phyloP scores from a whole-genome alignment of 2,888 invertebrate species.

The Phasia obesa region DNA sequence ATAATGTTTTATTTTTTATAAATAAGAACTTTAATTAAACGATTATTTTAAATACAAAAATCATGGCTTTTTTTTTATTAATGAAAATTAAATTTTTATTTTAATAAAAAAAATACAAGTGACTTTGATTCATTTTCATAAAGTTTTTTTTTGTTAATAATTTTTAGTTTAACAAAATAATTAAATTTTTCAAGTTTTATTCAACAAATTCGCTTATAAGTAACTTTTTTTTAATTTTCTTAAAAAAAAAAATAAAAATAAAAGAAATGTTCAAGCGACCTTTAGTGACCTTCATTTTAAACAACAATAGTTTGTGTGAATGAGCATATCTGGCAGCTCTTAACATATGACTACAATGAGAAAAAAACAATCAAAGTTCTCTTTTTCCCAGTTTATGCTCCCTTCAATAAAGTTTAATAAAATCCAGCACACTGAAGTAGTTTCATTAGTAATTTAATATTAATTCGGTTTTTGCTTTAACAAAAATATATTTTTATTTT shows the following conservation, averaged over 20 bases:
- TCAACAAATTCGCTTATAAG: constrained; percentile 18
- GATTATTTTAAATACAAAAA: constrained; percentile 11
- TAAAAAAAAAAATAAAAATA: constrained; percentile 19
- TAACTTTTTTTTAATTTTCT: too few relatives aligned
- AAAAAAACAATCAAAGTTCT: constrained; percentile 30
- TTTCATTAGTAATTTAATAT: constrained; percentile 1
- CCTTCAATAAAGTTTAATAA: background rate
- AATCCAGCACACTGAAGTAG: background rate
- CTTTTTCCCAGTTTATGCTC: constrained; percentile 51
- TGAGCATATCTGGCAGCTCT: constrained; percentile 18
- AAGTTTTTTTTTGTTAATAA: background rate
- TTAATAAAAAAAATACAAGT: constrained; percentile 23
- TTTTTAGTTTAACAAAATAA: constrained; percentile 1
- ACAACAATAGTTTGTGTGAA: constrained; percentile 22
- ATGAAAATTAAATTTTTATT: background rate
- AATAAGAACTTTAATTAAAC: background rate
- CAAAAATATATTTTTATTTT: too few relatives aligned
- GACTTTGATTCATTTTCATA: constrained; percentile 41
- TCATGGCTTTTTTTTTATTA: constrained; percentile 51
- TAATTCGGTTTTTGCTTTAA: constrained; percentile 11
- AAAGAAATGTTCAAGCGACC: constrained; percentile 61
- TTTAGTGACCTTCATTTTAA: constrained; percentile 67
- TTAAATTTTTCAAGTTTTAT: background rate
- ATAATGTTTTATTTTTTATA: background rate
- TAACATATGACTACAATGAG: background rate